Conservation (phyloP, 2,888 invertebrate genomes). For the Leucania comma region DNA sequence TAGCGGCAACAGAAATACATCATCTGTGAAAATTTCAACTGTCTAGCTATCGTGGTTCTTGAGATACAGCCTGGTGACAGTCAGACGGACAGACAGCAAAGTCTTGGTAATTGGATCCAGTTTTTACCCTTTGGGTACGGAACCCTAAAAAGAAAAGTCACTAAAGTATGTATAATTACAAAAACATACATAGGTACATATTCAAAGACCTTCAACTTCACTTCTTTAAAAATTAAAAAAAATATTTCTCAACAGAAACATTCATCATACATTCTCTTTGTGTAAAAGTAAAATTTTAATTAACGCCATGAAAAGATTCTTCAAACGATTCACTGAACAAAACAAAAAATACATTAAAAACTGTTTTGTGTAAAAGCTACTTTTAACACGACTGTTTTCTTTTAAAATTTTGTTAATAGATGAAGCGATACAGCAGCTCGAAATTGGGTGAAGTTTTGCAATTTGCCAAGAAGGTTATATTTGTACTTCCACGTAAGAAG, state of each 20-base stretch:
- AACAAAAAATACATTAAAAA: constrained; percentile 12
- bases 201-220: too few species aligned
- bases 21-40: too few species aligned
- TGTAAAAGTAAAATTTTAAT: constrained; percentile 25
- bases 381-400: constrained; percentile 23
- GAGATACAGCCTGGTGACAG: too few species aligned
- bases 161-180: too few species aligned
- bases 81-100: too few species aligned
- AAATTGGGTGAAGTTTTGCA: constrained; percentile 55
- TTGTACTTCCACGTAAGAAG: constrained; percentile 43
- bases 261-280: not conserved
- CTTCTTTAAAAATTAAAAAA: too few species aligned
- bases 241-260: not conserved
- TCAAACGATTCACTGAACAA: constrained; percentile 8
- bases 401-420: constrained; percentile 28
- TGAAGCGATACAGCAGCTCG: constrained; percentile 14
- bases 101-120: too few species aligned
- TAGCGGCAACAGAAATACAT: too few species aligned
- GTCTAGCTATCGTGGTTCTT: too few species aligned
- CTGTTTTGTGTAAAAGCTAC: constrained; percentile 28
- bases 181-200: too few species aligned
- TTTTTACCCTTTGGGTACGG: too few species aligned
- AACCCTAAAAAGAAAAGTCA: too few species aligned
- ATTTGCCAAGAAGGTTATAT: constrained; percentile 47
- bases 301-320: constrained; percentile 10